Percentiles rank a stretch among this genome's conserved stretches.
Conservation (phyloP, 2,113 vertebrate genomes). For the Lates calcarifer region DNA sequence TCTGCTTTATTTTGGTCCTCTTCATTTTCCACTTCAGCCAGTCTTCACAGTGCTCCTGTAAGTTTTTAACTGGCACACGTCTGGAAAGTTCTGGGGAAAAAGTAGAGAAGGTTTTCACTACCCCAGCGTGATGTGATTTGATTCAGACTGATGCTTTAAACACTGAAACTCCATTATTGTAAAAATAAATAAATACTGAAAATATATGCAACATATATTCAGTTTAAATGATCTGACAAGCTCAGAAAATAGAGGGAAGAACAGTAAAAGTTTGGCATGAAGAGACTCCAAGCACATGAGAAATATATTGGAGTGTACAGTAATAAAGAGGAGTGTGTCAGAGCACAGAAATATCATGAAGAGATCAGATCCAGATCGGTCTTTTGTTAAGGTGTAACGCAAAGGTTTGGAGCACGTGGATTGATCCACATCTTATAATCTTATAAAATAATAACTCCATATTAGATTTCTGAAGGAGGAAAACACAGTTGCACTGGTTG, state of each 20-base stretch:
- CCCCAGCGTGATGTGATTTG: constrained; percentile 60
- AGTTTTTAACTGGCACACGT: constrained; percentile 41
- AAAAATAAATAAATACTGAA: constrained; percentile 60
- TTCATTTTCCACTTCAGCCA: constrained; percentile 64
- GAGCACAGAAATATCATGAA: neutral
- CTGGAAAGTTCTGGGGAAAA: constrained; percentile 66
- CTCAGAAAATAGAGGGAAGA: constrained; percentile 46
- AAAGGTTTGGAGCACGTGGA: neutral
- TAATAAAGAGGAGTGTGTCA: constrained; percentile 33
- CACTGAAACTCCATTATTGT: constrained; percentile 75
- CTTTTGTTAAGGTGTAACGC: neutral
- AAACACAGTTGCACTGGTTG: neutral
- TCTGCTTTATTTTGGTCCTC: constrained; percentile 45
- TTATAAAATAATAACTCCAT: neutral
- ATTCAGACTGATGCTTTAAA: constrained; percentile 58
- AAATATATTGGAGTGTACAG: constrained; percentile 54
- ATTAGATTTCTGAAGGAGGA: neutral
- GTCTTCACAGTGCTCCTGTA: constrained; percentile 37
- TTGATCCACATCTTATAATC: too few species aligned
- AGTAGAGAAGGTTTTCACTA: constrained; percentile 57
- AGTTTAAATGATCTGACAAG: constrained; percentile 66
- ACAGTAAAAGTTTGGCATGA: constrained; percentile 60
- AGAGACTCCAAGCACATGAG: constrained; percentile 61
- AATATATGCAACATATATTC: constrained; percentile 67
- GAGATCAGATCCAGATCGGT: neutral